Percentiles rank a stretch among this genome's conserved stretches.
phyloP scores from a whole-genome alignment of 2,113 vertebrate species.

The Entomyzon cyanotis region DNA sequence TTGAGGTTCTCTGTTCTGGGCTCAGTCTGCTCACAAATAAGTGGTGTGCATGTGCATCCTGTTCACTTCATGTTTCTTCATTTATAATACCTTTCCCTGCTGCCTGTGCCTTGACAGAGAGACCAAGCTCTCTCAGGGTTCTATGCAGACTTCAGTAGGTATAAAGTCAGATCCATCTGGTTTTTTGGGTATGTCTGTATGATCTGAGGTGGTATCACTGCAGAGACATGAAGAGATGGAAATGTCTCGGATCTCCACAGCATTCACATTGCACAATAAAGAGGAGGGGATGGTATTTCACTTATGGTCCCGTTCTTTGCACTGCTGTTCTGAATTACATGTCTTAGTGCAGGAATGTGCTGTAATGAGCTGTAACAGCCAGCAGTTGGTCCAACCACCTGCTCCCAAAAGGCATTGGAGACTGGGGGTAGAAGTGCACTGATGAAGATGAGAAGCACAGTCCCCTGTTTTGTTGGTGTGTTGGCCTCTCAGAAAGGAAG shows the following conservation, averaged over 20 bases:
- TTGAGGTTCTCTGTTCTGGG: neutral
- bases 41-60: neutral
- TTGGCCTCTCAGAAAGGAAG: neutral
- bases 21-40: accelerated
- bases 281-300: neutral
- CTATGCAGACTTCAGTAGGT: neutral
- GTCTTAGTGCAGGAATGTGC: neutral
- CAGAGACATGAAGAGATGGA: neutral
- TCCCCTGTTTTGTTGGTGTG: neutral
- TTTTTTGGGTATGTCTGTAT: neutral
- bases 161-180: neutral
- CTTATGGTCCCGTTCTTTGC: neutral
- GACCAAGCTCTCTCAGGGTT: neutral
- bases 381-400: neutral
- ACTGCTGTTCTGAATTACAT: neutral
- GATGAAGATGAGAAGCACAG: neutral
- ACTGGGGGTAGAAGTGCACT: neutral
- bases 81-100: neutral
- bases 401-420: neutral
- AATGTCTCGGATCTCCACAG: neutral
- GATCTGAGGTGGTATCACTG: neutral
- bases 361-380: neutral
- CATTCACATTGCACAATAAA: neutral
- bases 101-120: accelerated
- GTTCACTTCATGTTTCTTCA: neutral